phyloP scores from a whole-genome alignment of 2,888 invertebrate genomes.

The Mesoligia furuncula region DNA sequence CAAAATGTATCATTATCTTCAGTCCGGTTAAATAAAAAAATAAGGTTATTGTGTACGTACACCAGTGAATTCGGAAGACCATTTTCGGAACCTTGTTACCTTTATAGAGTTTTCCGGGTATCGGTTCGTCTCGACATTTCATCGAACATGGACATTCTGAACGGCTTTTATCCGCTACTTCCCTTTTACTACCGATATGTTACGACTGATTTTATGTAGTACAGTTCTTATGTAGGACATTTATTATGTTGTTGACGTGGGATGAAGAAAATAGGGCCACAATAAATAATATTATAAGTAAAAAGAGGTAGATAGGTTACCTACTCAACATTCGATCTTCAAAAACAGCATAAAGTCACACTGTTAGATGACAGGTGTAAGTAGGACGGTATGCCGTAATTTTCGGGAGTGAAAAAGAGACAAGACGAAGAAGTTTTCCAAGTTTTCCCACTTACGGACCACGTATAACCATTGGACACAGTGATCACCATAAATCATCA shows the following conservation, averaged over 20 bases:
- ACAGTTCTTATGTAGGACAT: background rate
- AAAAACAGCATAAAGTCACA: background rate
- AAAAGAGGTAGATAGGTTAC: background rate
- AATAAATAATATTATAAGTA: background rate
- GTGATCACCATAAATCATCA: conserved; percentile 1
- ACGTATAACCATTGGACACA: background rate
- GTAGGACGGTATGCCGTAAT: background rate
- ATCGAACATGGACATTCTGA: conserved; percentile 31
- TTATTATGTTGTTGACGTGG: background rate
- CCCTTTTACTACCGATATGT: conserved; percentile 27
- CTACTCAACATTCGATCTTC: background rate
- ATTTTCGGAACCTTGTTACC: conserved; percentile 38
- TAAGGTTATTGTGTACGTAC: conserved; percentile 33
- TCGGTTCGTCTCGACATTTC: conserved; percentile 31
- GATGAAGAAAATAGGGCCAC: background rate
- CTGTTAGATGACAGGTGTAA: background rate
- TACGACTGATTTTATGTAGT: conserved; percentile 23
- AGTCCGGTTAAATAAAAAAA: conserved; percentile 10
- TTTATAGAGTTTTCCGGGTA: conserved; percentile 25
- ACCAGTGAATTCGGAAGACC: conserved; percentile 30
- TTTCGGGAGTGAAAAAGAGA: background rate
- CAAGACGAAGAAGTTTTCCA: background rate
- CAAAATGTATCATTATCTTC: background rate
- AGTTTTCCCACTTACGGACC: background rate
- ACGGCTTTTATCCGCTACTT: conserved; percentile 31